phyloP scores from a whole-genome alignment of 2,888 invertebrate species.

The Rambutsinella grinnellia region DNA sequence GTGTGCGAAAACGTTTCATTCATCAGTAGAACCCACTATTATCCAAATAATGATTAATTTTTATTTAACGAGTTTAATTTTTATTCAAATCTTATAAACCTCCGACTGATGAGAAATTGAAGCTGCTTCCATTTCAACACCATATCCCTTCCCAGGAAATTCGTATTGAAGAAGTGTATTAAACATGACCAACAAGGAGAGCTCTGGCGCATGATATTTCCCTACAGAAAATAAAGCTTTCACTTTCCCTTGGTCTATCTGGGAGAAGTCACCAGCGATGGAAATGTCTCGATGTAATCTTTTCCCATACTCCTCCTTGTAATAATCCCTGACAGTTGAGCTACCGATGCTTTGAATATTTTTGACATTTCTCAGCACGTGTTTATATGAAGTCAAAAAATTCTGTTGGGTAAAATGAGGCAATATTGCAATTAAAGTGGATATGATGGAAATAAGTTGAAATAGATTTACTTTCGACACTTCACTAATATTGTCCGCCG shows the following conservation, averaged over 20 bases:
- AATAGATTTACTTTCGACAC: too few species aligned
- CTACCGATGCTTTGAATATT: slow-evolving; percentile 2
- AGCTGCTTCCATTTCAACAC: slow-evolving; percentile 7
- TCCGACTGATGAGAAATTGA: slow-evolving; percentile 3
- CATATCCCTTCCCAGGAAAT: slow-evolving; percentile 9
- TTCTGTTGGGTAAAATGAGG: background rate
- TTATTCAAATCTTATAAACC: too few species aligned
- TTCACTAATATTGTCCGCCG: too few species aligned
- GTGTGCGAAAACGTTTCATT: background rate
- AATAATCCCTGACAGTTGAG: background rate
- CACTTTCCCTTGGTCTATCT: slow-evolving; percentile 5
- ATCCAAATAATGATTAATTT: too few species aligned
- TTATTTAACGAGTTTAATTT: too few species aligned
- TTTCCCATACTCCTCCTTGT: background rate
- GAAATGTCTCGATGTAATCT: slow-evolving; percentile 24
- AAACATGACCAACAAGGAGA: slow-evolving; percentile 27
- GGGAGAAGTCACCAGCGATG: slow-evolving; percentile 27
- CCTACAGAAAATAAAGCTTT: slow-evolving; percentile 37
- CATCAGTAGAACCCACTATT: background rate
- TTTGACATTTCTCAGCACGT: background rate
- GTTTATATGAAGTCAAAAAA: slow-evolving; percentile 6
- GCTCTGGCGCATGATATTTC: slow-evolving; percentile 23
- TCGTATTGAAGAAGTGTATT: slow-evolving; percentile 31
- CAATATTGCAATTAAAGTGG: too few species aligned
- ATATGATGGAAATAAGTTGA: too few species aligned